These are phyloP conservation scores for Equus przewalskii DNA, from an alignment of 2,113 vertebrate genomes.

Conservation along the genomic window DNA sequence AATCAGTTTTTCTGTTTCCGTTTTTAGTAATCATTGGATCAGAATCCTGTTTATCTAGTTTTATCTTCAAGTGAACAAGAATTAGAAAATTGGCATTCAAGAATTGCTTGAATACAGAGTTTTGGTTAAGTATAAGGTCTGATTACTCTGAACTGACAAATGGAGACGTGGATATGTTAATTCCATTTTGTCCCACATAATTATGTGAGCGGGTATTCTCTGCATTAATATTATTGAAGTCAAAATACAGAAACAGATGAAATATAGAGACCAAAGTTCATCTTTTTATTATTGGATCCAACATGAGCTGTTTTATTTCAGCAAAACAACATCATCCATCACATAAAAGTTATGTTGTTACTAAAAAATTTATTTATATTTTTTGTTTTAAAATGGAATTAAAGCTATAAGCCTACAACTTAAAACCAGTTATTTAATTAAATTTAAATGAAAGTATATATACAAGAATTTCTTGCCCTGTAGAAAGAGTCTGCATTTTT, in stretches of 20 bases:
- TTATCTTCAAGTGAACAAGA: not conserved
- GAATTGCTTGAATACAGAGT: not conserved
- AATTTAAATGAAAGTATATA: conserved; percentile 18
- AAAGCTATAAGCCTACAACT: not conserved
- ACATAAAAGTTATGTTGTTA: not conserved
- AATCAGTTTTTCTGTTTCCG: not conserved
- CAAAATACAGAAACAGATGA: not conserved
- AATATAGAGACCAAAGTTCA: not conserved
- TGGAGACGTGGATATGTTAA: not conserved
- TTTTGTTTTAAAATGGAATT: conserved; percentile 54
- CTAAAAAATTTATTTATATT: not conserved
- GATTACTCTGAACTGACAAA: not conserved
- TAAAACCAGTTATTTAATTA: conserved; percentile 25
- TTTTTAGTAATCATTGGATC: not conserved
- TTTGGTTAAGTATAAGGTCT: conserved; percentile 19
- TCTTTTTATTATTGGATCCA: not conserved
- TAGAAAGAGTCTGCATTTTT: not conserved
- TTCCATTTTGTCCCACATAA: not conserved
- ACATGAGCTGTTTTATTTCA: conserved; percentile 22
- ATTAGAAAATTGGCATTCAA: not conserved
- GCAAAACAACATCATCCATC: not conserved
- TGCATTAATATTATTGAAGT: not conserved
- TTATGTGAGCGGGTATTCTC: not conserved
- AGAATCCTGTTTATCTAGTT: not conserved
- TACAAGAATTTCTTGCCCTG: not conserved